Evolutionary conservation across 2,888 invertebrate species (phyloP).

Genomic region (Netelia fuscicornis): DNA sequence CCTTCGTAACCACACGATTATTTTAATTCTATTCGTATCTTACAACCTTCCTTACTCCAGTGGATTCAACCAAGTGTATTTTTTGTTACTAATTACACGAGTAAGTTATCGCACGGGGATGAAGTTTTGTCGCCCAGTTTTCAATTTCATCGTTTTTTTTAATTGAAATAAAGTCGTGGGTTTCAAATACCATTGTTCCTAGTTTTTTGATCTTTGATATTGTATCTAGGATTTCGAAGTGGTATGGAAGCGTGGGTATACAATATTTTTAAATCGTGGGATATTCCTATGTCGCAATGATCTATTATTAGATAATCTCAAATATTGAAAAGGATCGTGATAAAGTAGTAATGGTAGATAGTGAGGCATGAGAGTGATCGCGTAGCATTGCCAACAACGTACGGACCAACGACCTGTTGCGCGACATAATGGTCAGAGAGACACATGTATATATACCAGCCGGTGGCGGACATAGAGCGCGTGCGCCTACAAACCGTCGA

Average conservation of each 20-base stretch:
- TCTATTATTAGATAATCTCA: not conserved
- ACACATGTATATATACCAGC: constrained; percentile 1
- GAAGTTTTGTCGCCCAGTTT: too few species aligned
- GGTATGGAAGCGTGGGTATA: too few species aligned
- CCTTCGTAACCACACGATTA: not conserved
- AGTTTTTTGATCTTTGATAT: too few species aligned
- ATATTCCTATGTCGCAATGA: too few species aligned
- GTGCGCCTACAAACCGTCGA: constrained; percentile 70
- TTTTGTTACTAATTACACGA: not conserved
- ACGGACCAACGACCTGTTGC: constrained; percentile 81
- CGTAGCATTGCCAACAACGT: constrained; percentile 45
- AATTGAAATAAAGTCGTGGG: too few species aligned
- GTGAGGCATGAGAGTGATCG: constrained; percentile 8
- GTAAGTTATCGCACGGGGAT: not conserved
- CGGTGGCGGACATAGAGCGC: constrained; percentile 37
- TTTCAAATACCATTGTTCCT: too few species aligned
- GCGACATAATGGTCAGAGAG: constrained; percentile 55
- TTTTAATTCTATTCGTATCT: not conserved
- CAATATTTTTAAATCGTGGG: too few species aligned
- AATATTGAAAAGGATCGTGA: not conserved
- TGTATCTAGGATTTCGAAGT: too few species aligned
- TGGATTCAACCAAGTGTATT: not conserved
- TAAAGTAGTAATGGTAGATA: not conserved
- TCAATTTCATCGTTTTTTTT: too few species aligned
- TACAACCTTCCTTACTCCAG: not conserved